Percentiles rank a stretch among this genome's conserved stretches.
These are phyloP conservation scores for Aphidoletes aphidimyza DNA, from an alignment of 2,888 invertebrate species.

Conservation along the genomic window DNA sequence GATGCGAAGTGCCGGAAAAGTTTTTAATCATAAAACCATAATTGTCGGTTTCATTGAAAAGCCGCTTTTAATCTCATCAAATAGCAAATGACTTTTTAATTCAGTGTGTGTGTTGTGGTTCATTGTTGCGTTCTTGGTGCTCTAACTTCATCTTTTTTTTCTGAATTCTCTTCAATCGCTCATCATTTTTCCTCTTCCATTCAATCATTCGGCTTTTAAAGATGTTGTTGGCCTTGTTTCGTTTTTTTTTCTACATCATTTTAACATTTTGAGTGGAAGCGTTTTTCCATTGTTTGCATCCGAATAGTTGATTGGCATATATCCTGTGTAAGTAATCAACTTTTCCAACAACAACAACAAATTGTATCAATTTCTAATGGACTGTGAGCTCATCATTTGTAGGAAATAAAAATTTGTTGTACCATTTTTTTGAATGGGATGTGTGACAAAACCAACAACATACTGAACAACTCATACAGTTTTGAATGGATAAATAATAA, in stretches of 20 bases:
- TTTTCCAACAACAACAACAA: neutral
- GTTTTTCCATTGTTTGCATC: neutral
- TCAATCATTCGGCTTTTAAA: neutral
- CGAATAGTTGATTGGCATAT: slow-evolving; percentile 34
- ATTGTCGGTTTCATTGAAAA: slow-evolving; percentile 38
- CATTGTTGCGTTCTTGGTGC: too few species aligned
- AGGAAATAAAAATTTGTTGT: slow-evolving; percentile 20
- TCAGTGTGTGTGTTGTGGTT: neutral
- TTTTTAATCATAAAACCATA: slow-evolving; percentile 47
- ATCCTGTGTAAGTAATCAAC: slow-evolving; percentile 51
- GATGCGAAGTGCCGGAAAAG: slow-evolving; percentile 51
- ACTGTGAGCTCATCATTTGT: slow-evolving; percentile 14
- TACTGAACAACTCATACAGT: neutral
- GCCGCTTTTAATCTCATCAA: slow-evolving; percentile 17
- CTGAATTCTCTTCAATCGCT: neutral
- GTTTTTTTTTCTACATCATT: neutral
- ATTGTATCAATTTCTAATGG: slow-evolving; percentile 33
- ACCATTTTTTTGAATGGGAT: neutral
- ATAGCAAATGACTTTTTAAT: slow-evolving; percentile 48
- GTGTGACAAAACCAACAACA: neutral
- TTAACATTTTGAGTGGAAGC: too few species aligned
- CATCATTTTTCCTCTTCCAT: slow-evolving; percentile 3
- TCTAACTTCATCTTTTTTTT: too few species aligned
- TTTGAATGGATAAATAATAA: slow-evolving; percentile 10
- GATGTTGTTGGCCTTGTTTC: neutral